Evolutionary conservation across 1,140 invertebrate genomes (phyloP), one percentile per base, ranked within the genome.

Genomic region (Brachionus rubens): DNA sequence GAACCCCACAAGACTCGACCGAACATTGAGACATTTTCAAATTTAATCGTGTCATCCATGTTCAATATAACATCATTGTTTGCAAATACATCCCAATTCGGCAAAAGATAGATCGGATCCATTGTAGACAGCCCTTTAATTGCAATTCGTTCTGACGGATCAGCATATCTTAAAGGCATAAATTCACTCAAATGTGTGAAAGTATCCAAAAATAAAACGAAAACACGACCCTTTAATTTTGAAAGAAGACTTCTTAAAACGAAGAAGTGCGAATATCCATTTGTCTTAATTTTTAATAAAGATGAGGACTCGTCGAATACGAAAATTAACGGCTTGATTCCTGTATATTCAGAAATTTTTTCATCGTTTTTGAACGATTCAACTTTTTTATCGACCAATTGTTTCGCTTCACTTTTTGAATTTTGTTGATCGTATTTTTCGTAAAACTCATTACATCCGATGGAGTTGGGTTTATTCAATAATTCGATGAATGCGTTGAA

Each of bases 1-100:
- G 52, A 56, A n/a, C 52, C 52, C 52, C 52, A 56, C 1, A 56
- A 12, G 14, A 14, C 26, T 56, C 52, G 28, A 56, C 52, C 52
- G 14, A 14, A 56, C 28, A 30, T 56, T 9, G 26, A 56, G 6
- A 56, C 4, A 33, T 56, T 56, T 56, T 56, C 52, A 16, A 56
- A 56, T 56, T 56, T 56, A 30, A 56, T 26, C 1, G 52, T 30
- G 14, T 56, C 52, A 2, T 56, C 24, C 7, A 56, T 56, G 7
- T 3, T 56, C 30, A 14, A 14, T 14, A 56, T 56, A 30, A 1
- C 14, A 33, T 6, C 5, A 14, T 56, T 3, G 14, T 56, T n/a
- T 2, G 28, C 24, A 30, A 4, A 56, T 7, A 56, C 3, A 56
- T 56, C 52, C 52, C 52, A 56, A 56, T 56, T 56, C 12, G 52